Conservation (phyloP, 1,140 invertebrate genomes). For the Drosophila obscura region DNA sequence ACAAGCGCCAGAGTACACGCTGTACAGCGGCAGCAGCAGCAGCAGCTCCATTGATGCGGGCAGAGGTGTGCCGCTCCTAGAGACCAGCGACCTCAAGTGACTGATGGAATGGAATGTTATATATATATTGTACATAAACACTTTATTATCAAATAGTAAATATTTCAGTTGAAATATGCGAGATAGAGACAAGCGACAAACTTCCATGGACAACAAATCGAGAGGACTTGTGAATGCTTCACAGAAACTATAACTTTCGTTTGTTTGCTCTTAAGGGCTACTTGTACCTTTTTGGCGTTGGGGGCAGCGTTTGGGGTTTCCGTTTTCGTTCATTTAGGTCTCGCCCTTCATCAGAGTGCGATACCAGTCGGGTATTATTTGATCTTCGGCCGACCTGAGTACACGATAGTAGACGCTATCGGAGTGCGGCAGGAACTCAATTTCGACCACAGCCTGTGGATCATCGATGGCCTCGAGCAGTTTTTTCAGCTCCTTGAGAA, state of each 20-base stretch:
- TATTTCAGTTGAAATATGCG: too few relatives aligned
- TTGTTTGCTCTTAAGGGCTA: too few relatives aligned
- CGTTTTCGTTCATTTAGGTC: background rate
- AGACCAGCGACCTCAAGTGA: constrained; percentile 60
- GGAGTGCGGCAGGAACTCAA: constrained; percentile 14
- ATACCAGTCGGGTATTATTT: constrained; percentile 57
- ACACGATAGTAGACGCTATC: constrained; percentile 12
- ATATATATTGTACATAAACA: too few relatives aligned
- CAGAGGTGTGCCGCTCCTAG: constrained; percentile 45
- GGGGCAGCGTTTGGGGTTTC: background rate
- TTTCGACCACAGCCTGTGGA: constrained; percentile 25
- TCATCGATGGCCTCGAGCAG: constrained; percentile 44
- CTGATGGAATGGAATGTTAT: too few relatives aligned
- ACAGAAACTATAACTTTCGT: too few relatives aligned
- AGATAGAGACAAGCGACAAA: too few relatives aligned
- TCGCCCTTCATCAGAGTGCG: background rate
- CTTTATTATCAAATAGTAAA: constrained; percentile 6
- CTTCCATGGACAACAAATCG: too few relatives aligned
- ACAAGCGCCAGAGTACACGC: constrained; percentile 16
- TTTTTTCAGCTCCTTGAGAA: constrained; percentile 27
- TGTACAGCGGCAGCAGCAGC: constrained; percentile 11
- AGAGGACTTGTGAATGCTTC: too few relatives aligned
- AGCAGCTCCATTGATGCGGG: constrained; percentile 8
- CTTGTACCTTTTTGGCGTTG: too few relatives aligned
- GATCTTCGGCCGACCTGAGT: background rate